Base-by-base conservation (phyloP, 2,888 invertebrate species). In the Griposia aprilina region DNA sequence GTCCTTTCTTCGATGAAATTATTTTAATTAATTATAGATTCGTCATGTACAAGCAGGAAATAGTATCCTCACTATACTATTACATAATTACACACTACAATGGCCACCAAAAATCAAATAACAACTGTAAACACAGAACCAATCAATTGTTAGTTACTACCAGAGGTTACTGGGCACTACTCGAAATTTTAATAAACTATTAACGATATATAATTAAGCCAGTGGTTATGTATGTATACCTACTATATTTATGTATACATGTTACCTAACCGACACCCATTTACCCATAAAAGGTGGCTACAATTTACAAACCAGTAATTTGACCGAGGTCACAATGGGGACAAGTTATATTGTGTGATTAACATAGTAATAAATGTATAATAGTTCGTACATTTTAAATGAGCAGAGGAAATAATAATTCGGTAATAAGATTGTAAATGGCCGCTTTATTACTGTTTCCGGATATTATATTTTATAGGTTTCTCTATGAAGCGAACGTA, bases 281-380 rank as follows among this genome's bases (percentile, higher is more conserved):
- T 86, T 72, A 20, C 71, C 74, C 36, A 83, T 83, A 71, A 86
- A 86, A 78, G 70, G 82, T 69, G 70, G 57, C 26, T 74, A 82
- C 74, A 83, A 83, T 82, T 78, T 62, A 69, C 80, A 60, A 84
- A 75, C 87, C 84, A 69, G 67, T 84, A 84, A 84, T 87, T 86
- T 84, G 52, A 41, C 59, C 69, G 80, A 62, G 71, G 86, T 70
- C 84, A 75, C 84, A 79, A 75, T 73, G n/a, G 63, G 72, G 17
- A 59, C 72, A 59, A 72, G 45, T 66, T 75, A 72, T 79, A 71
- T 60, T 63, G 65, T 74, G 65, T 83, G 62, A 86, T 72, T 80
- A 70, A 67, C 69, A 62, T 67, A 48, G 52, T 68, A 68, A 57
- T 75, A 67, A 83, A 71, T 36, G 52, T 66, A 59, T 69, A 82